Percentiles rank a stretch among this genome's conserved stretches.
Conservation (phyloP, 2,888 invertebrate genomes). For the Chymomyza amoena region DNA sequence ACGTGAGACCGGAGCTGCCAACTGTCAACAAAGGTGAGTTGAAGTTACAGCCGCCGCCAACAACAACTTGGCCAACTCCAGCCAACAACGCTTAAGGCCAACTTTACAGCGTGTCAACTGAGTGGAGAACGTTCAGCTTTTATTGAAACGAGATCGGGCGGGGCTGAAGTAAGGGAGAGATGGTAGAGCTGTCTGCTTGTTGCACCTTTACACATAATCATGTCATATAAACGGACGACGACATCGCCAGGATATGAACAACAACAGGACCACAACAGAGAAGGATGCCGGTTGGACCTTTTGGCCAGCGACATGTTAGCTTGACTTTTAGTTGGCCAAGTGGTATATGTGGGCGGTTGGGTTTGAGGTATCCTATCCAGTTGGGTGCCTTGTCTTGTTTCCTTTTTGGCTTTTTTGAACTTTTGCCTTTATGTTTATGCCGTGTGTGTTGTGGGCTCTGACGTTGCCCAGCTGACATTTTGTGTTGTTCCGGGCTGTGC, state of each 20-base stretch:
- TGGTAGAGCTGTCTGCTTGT: conserved; percentile 47
- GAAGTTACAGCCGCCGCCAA: conserved; percentile 34
- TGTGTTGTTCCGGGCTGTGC: conserved; percentile 24
- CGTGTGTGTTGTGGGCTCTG: conserved; percentile 50
- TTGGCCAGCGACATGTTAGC: conserved; percentile 66
- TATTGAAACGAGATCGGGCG: conserved; percentile 23
- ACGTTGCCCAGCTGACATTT: conserved; percentile 55
- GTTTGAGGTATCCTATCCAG: neutral
- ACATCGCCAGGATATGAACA: conserved; percentile 59
- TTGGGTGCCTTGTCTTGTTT: conserved; percentile 29
- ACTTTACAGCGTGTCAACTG: conserved; percentile 43
- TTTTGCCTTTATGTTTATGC: conserved; percentile 58
- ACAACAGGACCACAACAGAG: conserved; percentile 14
- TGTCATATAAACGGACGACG: conserved; percentile 70
- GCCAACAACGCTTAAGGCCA: conserved; percentile 36
- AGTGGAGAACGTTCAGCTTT: conserved; percentile 7
- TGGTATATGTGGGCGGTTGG: neutral
- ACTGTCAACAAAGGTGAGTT: conserved; percentile 48
- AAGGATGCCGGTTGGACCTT: conserved; percentile 7
- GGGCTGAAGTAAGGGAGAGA: conserved; percentile 6
- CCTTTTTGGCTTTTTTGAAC: conserved; percentile 30
- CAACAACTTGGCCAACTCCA: neutral
- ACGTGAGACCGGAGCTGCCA: conserved; percentile 30
- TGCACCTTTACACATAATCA: conserved; percentile 72
- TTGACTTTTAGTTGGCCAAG: conserved; percentile 56